These are phyloP conservation scores for Ctenicera cuprea DNA, from an alignment of 2,888 invertebrate genomes.

Conservation along the genomic window DNA sequence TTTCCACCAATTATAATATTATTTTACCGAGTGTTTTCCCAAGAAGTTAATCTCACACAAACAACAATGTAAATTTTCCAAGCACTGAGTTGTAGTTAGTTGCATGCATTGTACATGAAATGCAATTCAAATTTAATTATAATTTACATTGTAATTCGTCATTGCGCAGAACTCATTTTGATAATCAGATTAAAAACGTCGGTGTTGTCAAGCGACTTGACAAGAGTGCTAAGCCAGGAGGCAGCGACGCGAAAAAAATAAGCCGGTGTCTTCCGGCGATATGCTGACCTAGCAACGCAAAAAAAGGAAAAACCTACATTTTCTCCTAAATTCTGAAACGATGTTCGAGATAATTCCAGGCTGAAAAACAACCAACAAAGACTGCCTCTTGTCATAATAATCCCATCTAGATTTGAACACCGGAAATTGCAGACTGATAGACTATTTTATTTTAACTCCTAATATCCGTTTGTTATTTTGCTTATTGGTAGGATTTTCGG, in stretches of 20 bases:
- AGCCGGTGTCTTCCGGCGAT: background rate
- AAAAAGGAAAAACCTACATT: constrained; percentile 6
- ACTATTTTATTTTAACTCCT: background rate
- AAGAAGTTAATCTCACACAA: no score
- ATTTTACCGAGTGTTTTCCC: no score
- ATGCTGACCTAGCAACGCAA: background rate
- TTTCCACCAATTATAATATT: no score
- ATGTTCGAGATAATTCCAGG: background rate
- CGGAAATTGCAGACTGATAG: constrained; percentile 27
- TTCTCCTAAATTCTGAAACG: background rate
- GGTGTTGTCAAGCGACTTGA: background rate
- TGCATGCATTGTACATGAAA: background rate
- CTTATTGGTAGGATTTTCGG: background rate
- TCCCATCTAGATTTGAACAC: background rate
- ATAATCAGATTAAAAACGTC: constrained; percentile 18
- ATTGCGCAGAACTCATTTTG: background rate
- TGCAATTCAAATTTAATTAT: constrained; percentile 4
- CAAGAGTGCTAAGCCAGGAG: background rate
- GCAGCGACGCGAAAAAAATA: background rate
- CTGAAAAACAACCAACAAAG: background rate
- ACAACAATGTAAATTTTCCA: no score
- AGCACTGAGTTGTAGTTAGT: background rate
- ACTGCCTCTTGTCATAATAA: background rate
- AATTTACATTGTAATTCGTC: constrained; percentile 6
- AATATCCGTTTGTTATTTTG: background rate